Percentiles rank a stretch among this genome's conserved stretches.
phyloP scores from a whole-genome alignment of 1,140 invertebrate genomes.

The Drosophila baimaii region DNA sequence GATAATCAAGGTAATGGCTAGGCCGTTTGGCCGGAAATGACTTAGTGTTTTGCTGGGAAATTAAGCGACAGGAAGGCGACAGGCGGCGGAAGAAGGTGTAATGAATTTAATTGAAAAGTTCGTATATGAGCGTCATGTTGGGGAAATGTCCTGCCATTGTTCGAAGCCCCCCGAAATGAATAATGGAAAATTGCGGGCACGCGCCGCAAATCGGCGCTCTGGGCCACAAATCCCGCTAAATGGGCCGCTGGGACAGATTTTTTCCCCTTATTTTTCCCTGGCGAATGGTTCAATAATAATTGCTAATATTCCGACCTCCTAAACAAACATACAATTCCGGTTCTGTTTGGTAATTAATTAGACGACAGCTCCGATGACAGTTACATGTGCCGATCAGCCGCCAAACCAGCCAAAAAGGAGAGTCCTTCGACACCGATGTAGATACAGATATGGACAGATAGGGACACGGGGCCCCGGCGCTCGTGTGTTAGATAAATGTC shows the following conservation, averaged over 20 bases:
- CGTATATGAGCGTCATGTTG: conserved; percentile 53
- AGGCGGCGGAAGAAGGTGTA: conserved; percentile 65
- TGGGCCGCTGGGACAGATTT: conserved; percentile 48
- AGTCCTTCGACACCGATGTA: conserved; percentile 47
- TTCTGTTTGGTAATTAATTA: conserved; percentile 65
- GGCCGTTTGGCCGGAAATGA: conserved; percentile 74
- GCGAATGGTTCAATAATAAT: conserved; percentile 46
- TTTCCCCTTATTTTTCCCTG: background rate
- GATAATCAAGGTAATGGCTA: conserved; percentile 78
- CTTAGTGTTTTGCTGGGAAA: conserved; percentile 74
- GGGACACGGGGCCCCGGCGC: conserved; percentile 1
- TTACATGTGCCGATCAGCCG: conserved; percentile 50
- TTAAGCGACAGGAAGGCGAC: conserved; percentile 55
- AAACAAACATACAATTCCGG: conserved; percentile 33
- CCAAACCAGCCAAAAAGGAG: conserved; percentile 9
- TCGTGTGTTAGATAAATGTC: conserved; percentile 52
- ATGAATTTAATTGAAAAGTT: conserved; percentile 80
- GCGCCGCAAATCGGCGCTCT: conserved; percentile 57
- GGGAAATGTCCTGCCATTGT: conserved; percentile 56
- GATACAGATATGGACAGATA: conserved; percentile 13
- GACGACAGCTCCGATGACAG: conserved; percentile 52
- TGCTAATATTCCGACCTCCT: conserved; percentile 36
- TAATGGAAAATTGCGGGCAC: conserved; percentile 41
- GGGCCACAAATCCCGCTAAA: conserved; percentile 60
- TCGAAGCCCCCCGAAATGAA: conserved; percentile 20